Evolutionary conservation across 2,888 invertebrate genomes (phyloP).

Genomic region (Plebejus anna): DNA sequence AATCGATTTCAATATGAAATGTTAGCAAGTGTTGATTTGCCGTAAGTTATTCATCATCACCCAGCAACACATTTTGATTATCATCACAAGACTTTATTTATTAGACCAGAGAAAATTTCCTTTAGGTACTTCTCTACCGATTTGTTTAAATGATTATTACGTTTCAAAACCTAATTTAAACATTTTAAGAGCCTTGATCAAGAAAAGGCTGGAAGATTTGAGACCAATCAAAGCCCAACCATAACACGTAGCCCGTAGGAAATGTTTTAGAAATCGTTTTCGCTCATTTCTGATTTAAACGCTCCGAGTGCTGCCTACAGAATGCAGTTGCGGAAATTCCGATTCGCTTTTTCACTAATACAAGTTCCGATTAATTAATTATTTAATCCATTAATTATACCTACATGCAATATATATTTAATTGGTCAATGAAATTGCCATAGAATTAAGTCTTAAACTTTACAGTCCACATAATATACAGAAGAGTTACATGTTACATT

Average conservation of each 20-base stretch:
- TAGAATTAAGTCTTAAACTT: too few species aligned
- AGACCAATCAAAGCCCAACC: background rate
- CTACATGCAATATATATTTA: background rate
- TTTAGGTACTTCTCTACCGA: too few species aligned
- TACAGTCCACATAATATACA: too few species aligned
- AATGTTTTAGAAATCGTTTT: conserved; percentile 5
- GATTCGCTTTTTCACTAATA: conserved; percentile 2
- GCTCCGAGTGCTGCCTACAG: background rate
- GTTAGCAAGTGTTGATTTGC: conserved; percentile 14
- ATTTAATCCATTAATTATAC: background rate
- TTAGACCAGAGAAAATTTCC: background rate
- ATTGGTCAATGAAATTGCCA: too few species aligned
- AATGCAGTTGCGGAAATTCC: conserved; percentile 18
- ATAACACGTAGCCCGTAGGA: background rate
- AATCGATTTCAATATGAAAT: conserved; percentile 24
- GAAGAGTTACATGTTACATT: too few species aligned
- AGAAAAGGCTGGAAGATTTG: too few species aligned
- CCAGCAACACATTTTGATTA: background rate
- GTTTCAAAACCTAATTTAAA: too few species aligned
- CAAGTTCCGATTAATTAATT: background rate
- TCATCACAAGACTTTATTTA: background rate
- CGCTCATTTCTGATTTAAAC: conserved; percentile 19
- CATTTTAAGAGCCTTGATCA: too few species aligned
- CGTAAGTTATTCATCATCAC: conserved; percentile 15
- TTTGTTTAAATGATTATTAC: too few species aligned